Evolutionary conservation across 1,140 invertebrate species (phyloP).

Genomic region (Drosophila mayri): DNA sequence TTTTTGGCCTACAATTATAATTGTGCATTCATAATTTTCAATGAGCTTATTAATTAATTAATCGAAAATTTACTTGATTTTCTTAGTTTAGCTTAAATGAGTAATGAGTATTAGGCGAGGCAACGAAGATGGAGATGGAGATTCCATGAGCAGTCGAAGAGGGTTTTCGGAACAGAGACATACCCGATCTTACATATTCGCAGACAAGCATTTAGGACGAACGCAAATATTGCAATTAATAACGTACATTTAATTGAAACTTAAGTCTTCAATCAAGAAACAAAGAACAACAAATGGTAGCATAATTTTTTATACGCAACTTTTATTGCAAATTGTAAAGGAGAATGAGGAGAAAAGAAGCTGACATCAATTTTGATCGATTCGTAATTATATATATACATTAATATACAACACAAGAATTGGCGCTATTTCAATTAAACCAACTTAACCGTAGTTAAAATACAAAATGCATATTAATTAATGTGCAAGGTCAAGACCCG

Average conservation of each 20-base stretch:
- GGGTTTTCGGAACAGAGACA: conserved; percentile 59
- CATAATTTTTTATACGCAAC: conserved; percentile 80
- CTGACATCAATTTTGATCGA: conserved; percentile 57
- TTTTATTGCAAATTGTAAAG: conserved; percentile 79
- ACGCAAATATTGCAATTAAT: conserved; percentile 68
- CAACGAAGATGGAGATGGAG: conserved; percentile 53
- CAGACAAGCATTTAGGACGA: conserved; percentile 68
- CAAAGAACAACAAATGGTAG: conserved; percentile 62
- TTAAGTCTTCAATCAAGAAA: conserved; percentile 55
- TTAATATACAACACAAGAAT: conserved; percentile 60
- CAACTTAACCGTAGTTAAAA: conserved; percentile 66
- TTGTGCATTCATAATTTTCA: conserved; percentile 55
- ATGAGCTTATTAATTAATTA: conserved; percentile 59
- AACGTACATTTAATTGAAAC: conserved; percentile 60
- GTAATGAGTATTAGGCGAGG: conserved; percentile 54
- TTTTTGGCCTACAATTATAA: conserved; percentile 47
- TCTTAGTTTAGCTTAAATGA: conserved; percentile 58
- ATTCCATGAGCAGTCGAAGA: conserved; percentile 43
- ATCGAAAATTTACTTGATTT: conserved; percentile 55
- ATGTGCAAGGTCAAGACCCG: conserved; percentile 47
- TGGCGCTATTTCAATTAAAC: conserved; percentile 79
- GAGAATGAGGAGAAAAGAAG: conserved; percentile 32
- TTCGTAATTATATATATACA: conserved; percentile 49
- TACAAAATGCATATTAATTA: conserved; percentile 63
- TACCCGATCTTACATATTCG: conserved; percentile 79